Conservation (phyloP, 30 jellyfish, hydroid and myxozoan species). For the Aurelia aurita complex sp. Pacific region DNA sequence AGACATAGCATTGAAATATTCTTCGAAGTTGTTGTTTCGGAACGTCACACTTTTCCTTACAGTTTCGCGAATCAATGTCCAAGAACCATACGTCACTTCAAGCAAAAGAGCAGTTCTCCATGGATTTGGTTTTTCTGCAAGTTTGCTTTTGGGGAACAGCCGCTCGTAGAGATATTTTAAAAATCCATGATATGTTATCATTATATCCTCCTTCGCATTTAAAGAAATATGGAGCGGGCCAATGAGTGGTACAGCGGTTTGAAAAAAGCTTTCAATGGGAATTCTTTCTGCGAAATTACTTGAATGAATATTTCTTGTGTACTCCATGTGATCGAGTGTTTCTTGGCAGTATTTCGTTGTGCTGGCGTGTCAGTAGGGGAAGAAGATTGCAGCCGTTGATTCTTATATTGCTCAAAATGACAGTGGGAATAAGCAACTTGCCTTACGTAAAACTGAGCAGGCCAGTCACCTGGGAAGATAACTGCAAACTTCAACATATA, state of each 20-base stretch:
- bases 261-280: background rate
- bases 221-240: constrained; percentile 40
- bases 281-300: background rate
- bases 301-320: background rate
- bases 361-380: too few species aligned
- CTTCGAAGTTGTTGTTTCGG: background rate
- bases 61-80: constrained; percentile 10
- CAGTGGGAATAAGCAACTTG: too few species aligned
- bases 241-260: constrained; percentile 25
- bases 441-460: too few species aligned
- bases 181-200: constrained; percentile 24
- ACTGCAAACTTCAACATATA: too few species aligned
- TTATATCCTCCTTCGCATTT: constrained; percentile 12
- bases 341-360: background rate
- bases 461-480: too few species aligned
- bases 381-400: too few species aligned
- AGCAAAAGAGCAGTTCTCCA: constrained; percentile 16
- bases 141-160: constrained; percentile 15
- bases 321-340: background rate
- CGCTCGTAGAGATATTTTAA: constrained; percentile 19
- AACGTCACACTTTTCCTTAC: constrained; percentile 3
- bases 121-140: constrained; percentile 47
- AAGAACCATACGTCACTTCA: constrained; percentile 19
- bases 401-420: too few species aligned
- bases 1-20: background rate